A percentile compares a stretch with the other conserved stretches of the same genome.
Evolutionary conservation across 2,797 vertebrate species (phyloP).

Genomic region (Esox lucius): DNA sequence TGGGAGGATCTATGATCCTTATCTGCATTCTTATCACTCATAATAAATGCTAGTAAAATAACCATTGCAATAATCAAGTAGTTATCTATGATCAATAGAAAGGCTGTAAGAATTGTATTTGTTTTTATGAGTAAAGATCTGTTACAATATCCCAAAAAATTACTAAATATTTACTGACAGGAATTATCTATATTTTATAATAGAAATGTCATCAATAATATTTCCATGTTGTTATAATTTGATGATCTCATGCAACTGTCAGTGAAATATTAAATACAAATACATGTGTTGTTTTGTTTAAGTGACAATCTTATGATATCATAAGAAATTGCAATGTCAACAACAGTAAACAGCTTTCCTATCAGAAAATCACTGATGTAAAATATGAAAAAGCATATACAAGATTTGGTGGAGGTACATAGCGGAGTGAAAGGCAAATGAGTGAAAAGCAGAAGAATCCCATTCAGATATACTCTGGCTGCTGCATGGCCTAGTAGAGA

Average conservation of each 20-base stretch:
- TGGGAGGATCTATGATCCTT: background rate
- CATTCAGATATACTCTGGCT: slow-evolving; percentile 38
- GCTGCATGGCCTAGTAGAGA: slow-evolving; percentile 4
- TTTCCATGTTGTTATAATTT: slow-evolving; percentile 69
- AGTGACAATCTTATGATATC: slow-evolving; percentile 62
- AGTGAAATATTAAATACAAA: slow-evolving; percentile 64
- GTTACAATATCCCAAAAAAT: slow-evolving; percentile 61
- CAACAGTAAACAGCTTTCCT: slow-evolving; percentile 64
- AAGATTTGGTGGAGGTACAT: background rate
- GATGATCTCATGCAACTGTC: slow-evolving; percentile 74
- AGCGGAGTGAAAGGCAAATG: slow-evolving; percentile 36
- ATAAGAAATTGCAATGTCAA: slow-evolving; percentile 68
- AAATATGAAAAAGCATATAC: background rate
- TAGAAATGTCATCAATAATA: slow-evolving; percentile 69
- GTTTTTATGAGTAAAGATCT: slow-evolving; percentile 50
- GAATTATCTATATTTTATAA: slow-evolving; percentile 66
- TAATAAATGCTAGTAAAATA: background rate
- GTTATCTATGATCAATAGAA: background rate
- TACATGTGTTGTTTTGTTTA: slow-evolving; percentile 63
- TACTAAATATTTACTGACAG: slow-evolving; percentile 58
- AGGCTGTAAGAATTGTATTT: too few relatives aligned
- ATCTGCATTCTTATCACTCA: background rate
- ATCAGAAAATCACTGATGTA: slow-evolving; percentile 49
- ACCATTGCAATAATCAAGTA: background rate
- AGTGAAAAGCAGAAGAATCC: slow-evolving; percentile 40